phyloP scores from a whole-genome alignment of 1,140 invertebrate genomes.

The Pogonus chalceus region DNA sequence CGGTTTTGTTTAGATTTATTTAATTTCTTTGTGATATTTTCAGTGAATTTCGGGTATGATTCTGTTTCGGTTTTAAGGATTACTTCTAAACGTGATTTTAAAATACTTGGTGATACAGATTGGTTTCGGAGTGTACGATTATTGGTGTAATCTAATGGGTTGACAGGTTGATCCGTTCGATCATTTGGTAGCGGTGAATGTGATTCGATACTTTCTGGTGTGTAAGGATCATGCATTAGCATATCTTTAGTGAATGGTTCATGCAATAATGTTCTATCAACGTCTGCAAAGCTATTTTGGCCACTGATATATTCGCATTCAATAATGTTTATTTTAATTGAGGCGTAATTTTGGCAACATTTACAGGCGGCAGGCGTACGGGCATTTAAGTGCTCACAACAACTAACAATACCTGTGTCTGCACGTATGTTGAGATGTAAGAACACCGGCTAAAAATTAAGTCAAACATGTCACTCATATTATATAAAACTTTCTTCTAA shows the following conservation, averaged over 20 bases:
- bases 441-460: conserved; percentile 68
- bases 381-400: conserved; percentile 41
- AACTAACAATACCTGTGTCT: conserved; percentile 68
- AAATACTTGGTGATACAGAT: conserved; percentile 26
- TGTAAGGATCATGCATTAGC: conserved; percentile 55
- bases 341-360: conserved; percentile 40
- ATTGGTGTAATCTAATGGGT: background rate
- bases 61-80: conserved; percentile 20
- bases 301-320: conserved; percentile 23
- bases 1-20: background rate
- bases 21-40: background rate
- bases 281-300: conserved; percentile 21
- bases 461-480: conserved; percentile 20
- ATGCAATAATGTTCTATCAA: conserved; percentile 41
- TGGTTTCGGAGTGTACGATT: conserved; percentile 9
- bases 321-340: conserved; percentile 37
- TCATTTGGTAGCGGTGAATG: conserved; percentile 49
- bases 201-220: conserved; percentile 64
- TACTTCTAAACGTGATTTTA: conserved; percentile 29
- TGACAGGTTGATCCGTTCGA: background rate
- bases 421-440: conserved; percentile 55
- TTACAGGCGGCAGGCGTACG: conserved; percentile 36
- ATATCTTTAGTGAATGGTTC: conserved; percentile 37
- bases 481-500: no score
- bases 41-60: conserved; percentile 6